Conservation (phyloP, 2,797 vertebrate genomes). For the Eptatretus atami region DNA sequence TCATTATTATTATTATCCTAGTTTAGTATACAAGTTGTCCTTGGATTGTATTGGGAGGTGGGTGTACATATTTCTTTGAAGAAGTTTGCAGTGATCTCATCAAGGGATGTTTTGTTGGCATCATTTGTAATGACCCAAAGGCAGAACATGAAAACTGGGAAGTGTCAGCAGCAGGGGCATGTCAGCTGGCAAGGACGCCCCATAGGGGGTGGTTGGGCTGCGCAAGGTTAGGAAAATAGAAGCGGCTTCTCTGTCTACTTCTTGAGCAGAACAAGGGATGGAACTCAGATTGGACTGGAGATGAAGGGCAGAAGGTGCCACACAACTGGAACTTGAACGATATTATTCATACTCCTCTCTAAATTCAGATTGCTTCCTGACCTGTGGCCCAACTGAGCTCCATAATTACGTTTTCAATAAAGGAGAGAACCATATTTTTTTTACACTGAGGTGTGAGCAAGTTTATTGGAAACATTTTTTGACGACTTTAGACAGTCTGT, state of each 20-base stretch:
- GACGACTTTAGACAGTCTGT: too few relatives aligned
- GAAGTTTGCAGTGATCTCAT: too few relatives aligned
- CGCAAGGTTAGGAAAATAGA: constrained; percentile 2
- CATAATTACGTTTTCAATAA: constrained; percentile 99
- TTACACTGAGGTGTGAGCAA: too few relatives aligned
- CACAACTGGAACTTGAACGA: constrained; percentile 40
- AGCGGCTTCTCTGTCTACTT: too few relatives aligned
- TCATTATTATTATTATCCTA: too few relatives aligned
- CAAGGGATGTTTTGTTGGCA: too few relatives aligned
- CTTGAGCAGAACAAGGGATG: constrained; percentile 3
- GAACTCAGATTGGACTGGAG: constrained; percentile 5
- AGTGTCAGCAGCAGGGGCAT: constrained; percentile 2
- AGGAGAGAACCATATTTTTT: not conserved
- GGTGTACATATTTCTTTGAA: too few relatives aligned
- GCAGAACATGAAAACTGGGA: too few relatives aligned
- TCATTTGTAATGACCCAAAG: too few relatives aligned
- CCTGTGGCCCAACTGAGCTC: constrained; percentile 77
- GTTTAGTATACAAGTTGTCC: too few relatives aligned
- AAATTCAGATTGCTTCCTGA: constrained; percentile 99
- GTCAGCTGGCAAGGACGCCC: constrained; percentile 1
- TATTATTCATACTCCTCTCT: constrained; percentile 99
- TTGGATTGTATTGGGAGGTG: too few relatives aligned
- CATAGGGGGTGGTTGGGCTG: not conserved
- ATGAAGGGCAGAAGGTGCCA: constrained; percentile 5
- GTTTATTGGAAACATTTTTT: too few relatives aligned